Evolutionary conservation across 2,113 vertebrate species (phyloP).

Genomic region (Sebastes fasciatus): DNA sequence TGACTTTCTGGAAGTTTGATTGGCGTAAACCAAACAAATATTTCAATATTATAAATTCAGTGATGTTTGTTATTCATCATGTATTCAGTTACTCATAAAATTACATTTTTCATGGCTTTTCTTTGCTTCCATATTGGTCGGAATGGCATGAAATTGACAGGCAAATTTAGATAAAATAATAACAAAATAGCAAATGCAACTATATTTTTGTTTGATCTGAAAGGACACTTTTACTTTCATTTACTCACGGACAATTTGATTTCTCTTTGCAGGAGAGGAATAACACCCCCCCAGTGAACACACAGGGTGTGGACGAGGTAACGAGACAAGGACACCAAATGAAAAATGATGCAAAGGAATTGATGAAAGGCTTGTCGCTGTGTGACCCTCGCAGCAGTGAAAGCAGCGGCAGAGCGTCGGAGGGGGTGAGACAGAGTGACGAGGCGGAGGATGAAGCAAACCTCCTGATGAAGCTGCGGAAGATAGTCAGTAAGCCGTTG

Average conservation of each 20-base stretch:
- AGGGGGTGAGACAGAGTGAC: background rate
- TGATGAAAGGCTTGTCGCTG: background rate
- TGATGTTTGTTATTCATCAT: background rate
- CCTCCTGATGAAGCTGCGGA: slow-evolving; percentile 40
- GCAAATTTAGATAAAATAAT: background rate
- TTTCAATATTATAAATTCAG: background rate
- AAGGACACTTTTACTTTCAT: background rate
- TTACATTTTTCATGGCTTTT: background rate
- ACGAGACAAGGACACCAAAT: background rate
- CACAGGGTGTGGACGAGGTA: background rate
- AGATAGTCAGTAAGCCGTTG: slow-evolving; percentile 57
- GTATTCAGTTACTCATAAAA: background rate
- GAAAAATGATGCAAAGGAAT: slow-evolving; percentile 12
- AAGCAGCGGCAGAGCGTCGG: background rate
- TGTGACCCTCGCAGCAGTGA: slow-evolving; percentile 8
- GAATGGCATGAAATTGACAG: background rate
- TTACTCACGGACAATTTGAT: background rate
- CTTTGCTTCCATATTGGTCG: background rate
- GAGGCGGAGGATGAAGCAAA: slow-evolving; percentile 10
- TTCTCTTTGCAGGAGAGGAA: slow-evolving; percentile 68
- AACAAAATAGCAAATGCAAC: background rate
- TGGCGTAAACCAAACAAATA: background rate
- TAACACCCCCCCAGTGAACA: slow-evolving; percentile 20
- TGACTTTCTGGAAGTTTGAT: background rate
- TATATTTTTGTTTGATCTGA: background rate